Percentiles rank a stretch among this genome's conserved stretches.
phyloP scores from a whole-genome alignment of 2,113 vertebrate genomes.

The Microcebus ravelobensis region DNA sequence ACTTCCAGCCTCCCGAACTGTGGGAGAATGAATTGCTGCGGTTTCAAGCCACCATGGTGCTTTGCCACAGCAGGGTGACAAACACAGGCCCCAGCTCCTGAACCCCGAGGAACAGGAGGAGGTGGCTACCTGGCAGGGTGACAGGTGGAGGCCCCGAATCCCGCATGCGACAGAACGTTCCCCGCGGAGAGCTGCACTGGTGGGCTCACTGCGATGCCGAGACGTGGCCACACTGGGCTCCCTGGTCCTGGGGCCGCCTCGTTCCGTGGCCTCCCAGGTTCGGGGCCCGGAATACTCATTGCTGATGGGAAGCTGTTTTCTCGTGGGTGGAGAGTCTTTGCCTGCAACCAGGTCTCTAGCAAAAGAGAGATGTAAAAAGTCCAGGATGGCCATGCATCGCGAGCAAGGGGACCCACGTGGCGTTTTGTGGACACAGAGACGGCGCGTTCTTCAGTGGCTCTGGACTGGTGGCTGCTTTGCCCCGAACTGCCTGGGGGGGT shows the following conservation, averaged over 20 bases:
- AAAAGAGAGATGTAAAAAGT: no score
- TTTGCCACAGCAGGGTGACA: neutral
- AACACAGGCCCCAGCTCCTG: neutral
- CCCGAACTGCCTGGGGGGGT: neutral
- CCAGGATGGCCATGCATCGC: neutral
- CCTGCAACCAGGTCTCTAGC: neutral
- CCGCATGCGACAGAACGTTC: neutral
- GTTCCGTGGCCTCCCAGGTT: no score
- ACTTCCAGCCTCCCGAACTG: neutral
- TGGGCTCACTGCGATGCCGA: neutral
- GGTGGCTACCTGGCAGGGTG: accelerated
- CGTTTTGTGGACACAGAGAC: neutral
- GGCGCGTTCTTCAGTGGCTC: neutral
- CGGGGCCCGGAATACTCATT: accelerated
- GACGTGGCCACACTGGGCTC: neutral
- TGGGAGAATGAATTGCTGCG: neutral
- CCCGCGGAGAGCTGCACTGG: neutral
- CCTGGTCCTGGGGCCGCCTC: neutral
- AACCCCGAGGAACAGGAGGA: no score
- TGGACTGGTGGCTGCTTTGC: neutral
- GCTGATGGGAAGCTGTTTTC: no score
- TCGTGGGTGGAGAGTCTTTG: no score
- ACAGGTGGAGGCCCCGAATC: no score
- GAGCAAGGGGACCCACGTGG: accelerated
- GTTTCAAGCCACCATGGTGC: neutral